Evolutionary conservation across 2,888 invertebrate species (phyloP), one percentile per base, ranked within the genome.

Genomic region (Leuctra nigra): DNA sequence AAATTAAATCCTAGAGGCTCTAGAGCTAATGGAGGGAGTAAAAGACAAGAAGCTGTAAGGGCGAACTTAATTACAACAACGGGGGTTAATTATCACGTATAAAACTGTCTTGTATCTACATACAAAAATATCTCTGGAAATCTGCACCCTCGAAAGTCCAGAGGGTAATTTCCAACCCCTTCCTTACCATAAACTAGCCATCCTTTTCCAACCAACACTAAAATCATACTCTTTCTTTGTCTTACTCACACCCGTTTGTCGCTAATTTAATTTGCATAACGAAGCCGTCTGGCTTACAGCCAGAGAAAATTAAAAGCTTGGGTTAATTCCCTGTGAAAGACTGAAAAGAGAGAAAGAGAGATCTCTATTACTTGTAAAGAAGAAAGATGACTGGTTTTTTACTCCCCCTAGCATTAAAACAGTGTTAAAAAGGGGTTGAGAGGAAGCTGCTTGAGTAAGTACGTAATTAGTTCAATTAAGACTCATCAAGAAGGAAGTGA

Each of bases 181-280:
- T 35, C 56, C 35, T 18, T 14, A 35, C 16, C 25, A 25, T 14
- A n/a, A n/a, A n/a, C n/a, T n/a, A 13, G 4, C 50, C 20, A 16
- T 44, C 44, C 23, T 20, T 44, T 4, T 44, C 22, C 23, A 9
- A 11, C 44, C 23, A 20, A 23, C 23, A 23, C n/a, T n/a, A 23
- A 20, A n/a, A n/a, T 9, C 18, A 39, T 39, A n/a, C 13, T 14
- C 33, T 20, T 16, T 50, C 33, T 50, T 20, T 18, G 18, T 50
- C 35, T 20, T 23, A 44, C 44, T 50, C 50, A 13, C 20, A 7
- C 58, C 18, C 18, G n/a, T 57, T 57, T 59, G 54, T 55, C 61
- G 54, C 61, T 59, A 61, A 61, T 61, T 61, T 59, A 57, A 61
- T 61, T 61, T 61, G 57, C 61, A 61, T 61, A 57, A 56, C 56